phyloP scores from a whole-genome alignment of 2,113 vertebrate genomes.

The Scatophagus argus region DNA sequence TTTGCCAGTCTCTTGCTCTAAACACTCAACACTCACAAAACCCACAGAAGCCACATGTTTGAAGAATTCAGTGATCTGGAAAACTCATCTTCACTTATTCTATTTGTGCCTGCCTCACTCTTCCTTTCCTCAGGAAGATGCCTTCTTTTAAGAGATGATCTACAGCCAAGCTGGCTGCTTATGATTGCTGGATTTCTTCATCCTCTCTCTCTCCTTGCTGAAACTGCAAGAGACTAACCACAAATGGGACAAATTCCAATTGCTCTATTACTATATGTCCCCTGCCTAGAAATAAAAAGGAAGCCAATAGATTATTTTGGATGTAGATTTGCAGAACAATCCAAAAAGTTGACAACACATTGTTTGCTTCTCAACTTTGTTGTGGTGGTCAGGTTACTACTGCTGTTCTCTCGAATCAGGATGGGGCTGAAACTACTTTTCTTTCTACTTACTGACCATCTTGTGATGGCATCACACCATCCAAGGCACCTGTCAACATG shows the following conservation, averaged over 20 bases:
- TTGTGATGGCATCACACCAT: constrained; percentile 19
- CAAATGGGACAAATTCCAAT: constrained; percentile 21
- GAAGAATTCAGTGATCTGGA: constrained; percentile 19
- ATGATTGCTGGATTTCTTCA: constrained; percentile 20
- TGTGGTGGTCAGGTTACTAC: constrained; percentile 41
- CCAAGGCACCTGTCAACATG: too few relatives aligned
- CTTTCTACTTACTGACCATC: constrained; percentile 13
- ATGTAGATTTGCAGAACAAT: constrained; percentile 5
- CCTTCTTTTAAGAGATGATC: constrained; percentile 33
- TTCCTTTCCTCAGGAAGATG: constrained; percentile 7
- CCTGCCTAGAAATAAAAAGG: constrained; percentile 31
- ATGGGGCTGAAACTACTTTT: background rate
- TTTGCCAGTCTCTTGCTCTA: constrained; percentile 2
- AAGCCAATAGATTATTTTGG: constrained; percentile 51
- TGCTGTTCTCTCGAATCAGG: constrained; percentile 38
- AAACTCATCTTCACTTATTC: constrained; percentile 2
- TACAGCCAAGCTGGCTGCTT: constrained; percentile 22
- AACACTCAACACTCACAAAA: constrained; percentile 23
- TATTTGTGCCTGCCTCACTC: background rate
- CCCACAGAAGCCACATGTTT: constrained; percentile 40
- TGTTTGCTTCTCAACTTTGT: constrained; percentile 45
- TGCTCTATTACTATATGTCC: constrained; percentile 13
- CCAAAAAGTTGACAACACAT: constrained; percentile 26
- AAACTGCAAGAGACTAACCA: constrained; percentile 19
- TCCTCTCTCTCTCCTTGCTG: constrained; percentile 20